Evolutionary conservation across 2,888 invertebrate species (phyloP), one percentile per base, ranked within the genome.

Genomic region (Latheticus oryzae): DNA sequence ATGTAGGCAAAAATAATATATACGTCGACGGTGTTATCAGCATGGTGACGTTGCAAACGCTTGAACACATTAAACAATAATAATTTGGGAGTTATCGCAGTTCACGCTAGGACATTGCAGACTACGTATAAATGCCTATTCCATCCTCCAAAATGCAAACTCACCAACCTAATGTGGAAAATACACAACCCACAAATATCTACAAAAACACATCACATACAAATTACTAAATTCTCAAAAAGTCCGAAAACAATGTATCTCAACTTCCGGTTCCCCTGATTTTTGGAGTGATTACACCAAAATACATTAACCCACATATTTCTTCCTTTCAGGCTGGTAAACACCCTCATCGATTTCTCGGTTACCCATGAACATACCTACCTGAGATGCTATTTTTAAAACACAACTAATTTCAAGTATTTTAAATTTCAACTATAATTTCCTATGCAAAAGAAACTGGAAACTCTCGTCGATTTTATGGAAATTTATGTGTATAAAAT

Each of bases 51-150:
- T 43, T 54, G 62, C 61, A 60, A 63, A 61, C 55, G 63, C 58
- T 58, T 61, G 60, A 62, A 58, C 61, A 61, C 63, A 56, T 60
- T 60, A 60, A 55, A 57, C 57, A 60, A 60, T 60, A 60, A 59
- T 60, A 57, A 63, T 61, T 63, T 40, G 54, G 55, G 61, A 63
- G 55, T 61, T 65, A 65, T 63, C 64, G 62, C 58, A 56, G 61
- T 65, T 61, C 59, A 60, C 61, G 62, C 64, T 60, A 62, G 45
- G 59, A 51, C 54, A 60, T 58, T 52, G 50, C 59, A 57, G 56
- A 42, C 59, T 58, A 55, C 58, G 53, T 61, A 59, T 61, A 54
- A 62, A 61, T 62, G 30, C 51, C 45, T 59, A 42, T 54, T 43
- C 21, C 51, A 51, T 58, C 45, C 37, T 52, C 60, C 51, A 60